A percentile compares a stretch with the other conserved stretches of the same genome.
Conservation (phyloP, 64 coral and sea anemone species). For the Stichodactyla mertensii region DNA sequence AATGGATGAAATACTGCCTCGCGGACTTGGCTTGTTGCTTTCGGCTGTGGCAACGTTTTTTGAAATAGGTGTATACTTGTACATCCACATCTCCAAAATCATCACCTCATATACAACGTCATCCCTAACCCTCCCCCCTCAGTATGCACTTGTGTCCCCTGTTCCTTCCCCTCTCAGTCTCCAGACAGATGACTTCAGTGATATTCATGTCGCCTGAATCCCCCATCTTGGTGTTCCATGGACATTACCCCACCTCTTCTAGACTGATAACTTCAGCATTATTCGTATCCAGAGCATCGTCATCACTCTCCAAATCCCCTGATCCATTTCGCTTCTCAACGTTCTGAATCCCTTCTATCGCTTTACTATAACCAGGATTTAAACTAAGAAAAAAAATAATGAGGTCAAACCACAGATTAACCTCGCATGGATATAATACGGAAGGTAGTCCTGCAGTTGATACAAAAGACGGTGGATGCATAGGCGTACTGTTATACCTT, state of each 20-base stretch:
- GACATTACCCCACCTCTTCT: conserved; percentile 51
- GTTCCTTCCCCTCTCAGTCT: too few relatives aligned
- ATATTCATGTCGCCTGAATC: not conserved
- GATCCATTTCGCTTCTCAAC: conserved; percentile 72
- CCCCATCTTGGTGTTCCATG: not conserved
- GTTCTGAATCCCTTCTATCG: conserved; percentile 85
- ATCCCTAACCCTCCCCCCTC: too few relatives aligned
- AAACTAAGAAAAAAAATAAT: conserved; percentile 22
- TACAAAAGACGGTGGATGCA: too few relatives aligned
- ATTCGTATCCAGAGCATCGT: conserved; percentile 56
- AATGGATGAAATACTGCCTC: too few relatives aligned
- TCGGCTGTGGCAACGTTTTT: too few relatives aligned
- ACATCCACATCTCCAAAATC: too few relatives aligned
- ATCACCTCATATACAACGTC: too few relatives aligned
- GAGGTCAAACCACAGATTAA: not conserved
- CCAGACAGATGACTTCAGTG: not conserved
- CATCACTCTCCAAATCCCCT: conserved; percentile 68
- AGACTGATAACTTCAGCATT: conserved; percentile 66
- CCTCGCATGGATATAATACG: not conserved
- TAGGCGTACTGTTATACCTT: too few relatives aligned
- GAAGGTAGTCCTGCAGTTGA: too few relatives aligned
- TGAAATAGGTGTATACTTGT: too few relatives aligned
- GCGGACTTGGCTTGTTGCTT: too few relatives aligned
- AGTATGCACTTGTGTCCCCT: not conserved
- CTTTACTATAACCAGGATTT: conserved; percentile 81